Evolutionary conservation across 2,797 vertebrate species (phyloP).

Genomic region (Myiotriccus ornatus): DNA sequence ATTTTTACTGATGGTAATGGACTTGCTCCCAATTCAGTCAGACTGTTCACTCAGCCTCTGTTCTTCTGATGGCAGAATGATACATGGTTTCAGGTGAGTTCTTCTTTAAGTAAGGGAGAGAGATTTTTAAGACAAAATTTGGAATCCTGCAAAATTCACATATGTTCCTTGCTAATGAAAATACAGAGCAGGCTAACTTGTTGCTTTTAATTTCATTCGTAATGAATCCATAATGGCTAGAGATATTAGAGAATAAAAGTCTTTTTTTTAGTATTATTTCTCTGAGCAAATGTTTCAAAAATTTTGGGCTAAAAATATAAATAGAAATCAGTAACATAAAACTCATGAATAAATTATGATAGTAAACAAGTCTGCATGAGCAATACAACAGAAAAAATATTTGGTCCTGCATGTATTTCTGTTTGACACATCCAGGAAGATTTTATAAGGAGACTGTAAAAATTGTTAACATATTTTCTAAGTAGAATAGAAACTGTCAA

Average conservation of each 20-base stretch:
- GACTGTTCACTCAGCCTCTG: neutral
- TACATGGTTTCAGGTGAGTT: neutral
- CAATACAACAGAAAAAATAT: neutral
- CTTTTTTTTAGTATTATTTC: neutral
- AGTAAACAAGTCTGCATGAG: neutral
- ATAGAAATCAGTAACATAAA: neutral
- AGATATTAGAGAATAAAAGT: neutral
- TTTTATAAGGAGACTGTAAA: neutral
- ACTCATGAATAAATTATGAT: neutral
- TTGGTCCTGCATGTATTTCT: neutral
- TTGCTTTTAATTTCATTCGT: neutral
- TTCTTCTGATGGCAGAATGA: neutral
- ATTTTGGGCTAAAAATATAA: neutral
- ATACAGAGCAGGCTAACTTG: neutral
- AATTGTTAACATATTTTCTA: conserved; percentile 47
- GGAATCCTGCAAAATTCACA: neutral
- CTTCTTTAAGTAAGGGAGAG: neutral
- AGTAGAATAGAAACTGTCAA: conserved; percentile 27
- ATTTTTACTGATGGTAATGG: neutral
- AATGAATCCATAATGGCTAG: neutral
- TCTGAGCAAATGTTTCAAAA: neutral
- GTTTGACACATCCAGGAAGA: neutral
- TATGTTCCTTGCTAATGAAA: neutral
- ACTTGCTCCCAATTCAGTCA: neutral
- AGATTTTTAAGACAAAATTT: neutral